phyloP scores from a whole-genome alignment of 2,888 invertebrate genomes.

The Drosophila nr. medialis region DNA sequence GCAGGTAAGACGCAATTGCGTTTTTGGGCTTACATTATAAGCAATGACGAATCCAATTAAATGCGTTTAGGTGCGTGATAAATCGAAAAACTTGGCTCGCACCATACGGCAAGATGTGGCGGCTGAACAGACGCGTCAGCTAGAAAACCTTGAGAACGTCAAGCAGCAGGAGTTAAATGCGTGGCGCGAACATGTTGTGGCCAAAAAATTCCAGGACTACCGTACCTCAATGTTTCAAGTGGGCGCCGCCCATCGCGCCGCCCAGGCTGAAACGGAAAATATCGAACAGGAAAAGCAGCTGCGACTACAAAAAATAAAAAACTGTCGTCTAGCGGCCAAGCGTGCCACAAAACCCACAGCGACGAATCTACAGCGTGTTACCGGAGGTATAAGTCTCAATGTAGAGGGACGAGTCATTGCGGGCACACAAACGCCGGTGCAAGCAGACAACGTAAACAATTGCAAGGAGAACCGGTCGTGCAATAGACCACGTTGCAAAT shows the following conservation, averaged over 20 bases:
- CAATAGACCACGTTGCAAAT: constrained; percentile 17
- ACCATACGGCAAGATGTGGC: constrained; percentile 86
- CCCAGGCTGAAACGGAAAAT: constrained; percentile 68
- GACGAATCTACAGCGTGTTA: constrained; percentile 15
- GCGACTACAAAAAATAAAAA: constrained; percentile 49
- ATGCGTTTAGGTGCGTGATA: constrained; percentile 86
- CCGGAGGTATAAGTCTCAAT: constrained; percentile 33
- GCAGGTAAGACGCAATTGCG: constrained; percentile 85
- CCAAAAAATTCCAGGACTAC: constrained; percentile 84
- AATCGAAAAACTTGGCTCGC: constrained; percentile 87
- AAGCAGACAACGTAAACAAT: neutral
- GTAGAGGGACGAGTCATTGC: constrained; percentile 53
- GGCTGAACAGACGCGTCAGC: constrained; percentile 85
- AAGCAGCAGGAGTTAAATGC: constrained; percentile 86
- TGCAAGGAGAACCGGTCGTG: constrained; percentile 53
- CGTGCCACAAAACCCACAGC: constrained; percentile 16
- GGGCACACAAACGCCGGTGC: constrained; percentile 62
- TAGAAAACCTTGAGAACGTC: constrained; percentile 85
- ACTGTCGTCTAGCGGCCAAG: constrained; percentile 32
- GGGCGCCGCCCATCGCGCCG: constrained; percentile 81
- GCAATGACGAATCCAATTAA: constrained; percentile 14
- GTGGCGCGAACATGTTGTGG: constrained; percentile 84
- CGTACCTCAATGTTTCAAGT: constrained; percentile 78
- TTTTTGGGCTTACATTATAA: constrained; percentile 18
- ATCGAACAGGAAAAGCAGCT: constrained; percentile 38